Evolutionary conservation across 2,113 vertebrate genomes (phyloP).

Genomic region (Platycercus adscitus): DNA sequence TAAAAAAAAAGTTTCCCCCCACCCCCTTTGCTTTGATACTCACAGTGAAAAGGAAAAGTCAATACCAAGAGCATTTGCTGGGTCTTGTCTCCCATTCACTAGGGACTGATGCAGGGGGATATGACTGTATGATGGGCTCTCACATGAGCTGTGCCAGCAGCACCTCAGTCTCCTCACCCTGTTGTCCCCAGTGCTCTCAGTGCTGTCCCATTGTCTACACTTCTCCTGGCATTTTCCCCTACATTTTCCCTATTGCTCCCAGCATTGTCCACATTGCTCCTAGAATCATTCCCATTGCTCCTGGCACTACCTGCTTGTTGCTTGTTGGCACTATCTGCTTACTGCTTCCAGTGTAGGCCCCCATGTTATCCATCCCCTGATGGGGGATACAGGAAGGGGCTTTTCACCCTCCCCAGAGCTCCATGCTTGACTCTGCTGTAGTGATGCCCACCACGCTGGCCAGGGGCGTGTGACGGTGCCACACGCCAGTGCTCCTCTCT

Average conservation of each 20-base stretch:
- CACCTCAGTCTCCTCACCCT: neutral
- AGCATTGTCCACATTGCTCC: too few species aligned
- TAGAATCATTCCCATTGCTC: too few species aligned
- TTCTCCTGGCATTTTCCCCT: neutral
- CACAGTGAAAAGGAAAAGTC: neutral
- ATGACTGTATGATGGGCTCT: neutral
- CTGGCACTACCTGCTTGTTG: neutral
- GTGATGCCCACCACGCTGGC: neutral
- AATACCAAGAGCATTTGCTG: neutral
- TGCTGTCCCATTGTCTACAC: rapidly evolving
- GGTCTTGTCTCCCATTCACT: neutral
- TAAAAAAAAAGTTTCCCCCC: neutral
- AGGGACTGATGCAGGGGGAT: neutral
- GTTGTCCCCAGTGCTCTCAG: too few species aligned
- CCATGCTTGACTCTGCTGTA: rapidly evolving
- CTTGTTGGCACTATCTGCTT: neutral
- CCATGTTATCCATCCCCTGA: neutral
- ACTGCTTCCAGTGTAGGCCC: neutral
- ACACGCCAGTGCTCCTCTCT: neutral
- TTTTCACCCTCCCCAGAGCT: neutral
- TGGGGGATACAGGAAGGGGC: neutral
- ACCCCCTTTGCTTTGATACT: neutral
- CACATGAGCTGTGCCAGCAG: rapidly evolving
- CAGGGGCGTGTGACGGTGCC: neutral
- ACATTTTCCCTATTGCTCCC: neutral